These are phyloP conservation scores for Neoniphon sammara DNA, from an alignment of 2,797 vertebrate genomes.

Conservation along the genomic window DNA sequence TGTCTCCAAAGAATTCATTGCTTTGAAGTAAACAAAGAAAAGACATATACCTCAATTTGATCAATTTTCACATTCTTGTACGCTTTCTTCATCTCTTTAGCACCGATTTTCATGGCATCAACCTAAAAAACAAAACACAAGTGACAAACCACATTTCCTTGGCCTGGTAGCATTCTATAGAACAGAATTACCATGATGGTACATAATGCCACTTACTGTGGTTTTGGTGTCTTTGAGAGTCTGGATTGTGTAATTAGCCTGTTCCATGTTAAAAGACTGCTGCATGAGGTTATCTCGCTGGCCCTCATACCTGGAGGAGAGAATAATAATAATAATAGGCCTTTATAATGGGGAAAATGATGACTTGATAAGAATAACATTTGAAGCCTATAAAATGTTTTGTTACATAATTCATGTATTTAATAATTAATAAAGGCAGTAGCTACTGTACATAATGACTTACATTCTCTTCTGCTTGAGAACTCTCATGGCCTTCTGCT, in stretches of 20 bases:
- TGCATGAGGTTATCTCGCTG: slow-evolving; percentile 95
- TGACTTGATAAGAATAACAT: not conserved
- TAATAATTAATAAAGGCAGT: not conserved
- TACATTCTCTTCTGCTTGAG: slow-evolving; percentile 98
- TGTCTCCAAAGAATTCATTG: not conserved
- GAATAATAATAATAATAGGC: not conserved
- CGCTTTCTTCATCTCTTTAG: slow-evolving; percentile 99
- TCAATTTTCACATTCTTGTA: slow-evolving; percentile 97
- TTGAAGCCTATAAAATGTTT: not conserved
- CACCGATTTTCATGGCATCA: slow-evolving; percentile 96
- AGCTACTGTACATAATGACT: slow-evolving; percentile 72
- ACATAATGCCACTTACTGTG: slow-evolving; percentile 83
- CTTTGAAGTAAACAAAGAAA: not conserved
- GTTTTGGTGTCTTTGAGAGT: slow-evolving; percentile 97
- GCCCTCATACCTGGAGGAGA: slow-evolving; percentile 90
- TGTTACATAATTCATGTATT: not conserved
- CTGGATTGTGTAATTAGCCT: slow-evolving; percentile 97
- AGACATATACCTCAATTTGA: slow-evolving; percentile 91
- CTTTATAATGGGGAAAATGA: not conserved
- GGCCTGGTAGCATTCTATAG: not conserved
- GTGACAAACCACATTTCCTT: not conserved
- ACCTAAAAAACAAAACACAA: slow-evolving; percentile 82
- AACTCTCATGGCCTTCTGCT: slow-evolving; percentile 96
- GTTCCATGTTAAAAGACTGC: slow-evolving; percentile 99
- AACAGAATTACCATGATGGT: not conserved